Evolutionary conservation across 2,888 invertebrate species (phyloP).

Genomic region (Danaus chrysippus): DNA sequence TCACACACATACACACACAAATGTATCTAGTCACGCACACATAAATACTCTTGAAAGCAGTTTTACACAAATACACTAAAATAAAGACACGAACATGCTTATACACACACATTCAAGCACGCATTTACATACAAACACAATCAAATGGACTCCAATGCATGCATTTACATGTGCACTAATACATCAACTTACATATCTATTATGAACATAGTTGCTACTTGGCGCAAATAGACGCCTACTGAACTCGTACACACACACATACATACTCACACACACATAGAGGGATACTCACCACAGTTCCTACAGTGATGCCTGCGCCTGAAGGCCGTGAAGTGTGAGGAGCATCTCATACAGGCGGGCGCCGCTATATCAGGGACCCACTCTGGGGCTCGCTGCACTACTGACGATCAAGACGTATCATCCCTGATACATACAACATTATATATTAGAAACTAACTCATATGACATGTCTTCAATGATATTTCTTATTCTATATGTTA

Average conservation of each 20-base stretch:
- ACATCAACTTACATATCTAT: background rate
- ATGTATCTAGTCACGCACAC: too few relatives aligned
- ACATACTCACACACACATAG: background rate
- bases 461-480: too few relatives aligned
- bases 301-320: slow-evolving; percentile 97
- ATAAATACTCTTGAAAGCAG: too few relatives aligned
- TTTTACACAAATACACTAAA: too few relatives aligned
- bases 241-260: background rate
- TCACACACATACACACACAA: too few relatives aligned
- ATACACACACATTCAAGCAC: too few relatives aligned
- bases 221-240: background rate
- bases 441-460: background rate
- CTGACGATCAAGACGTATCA: slow-evolving; percentile 26
- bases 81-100: too few relatives aligned
- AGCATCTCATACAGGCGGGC: slow-evolving; percentile 95
- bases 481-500: too few relatives aligned
- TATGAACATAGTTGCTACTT: background rate
- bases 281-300: slow-evolving; percentile 86
- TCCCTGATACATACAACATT: slow-evolving; percentile 28
- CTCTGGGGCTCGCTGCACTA: slow-evolving; percentile 81
- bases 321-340: slow-evolving; percentile 95
- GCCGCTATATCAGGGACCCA: slow-evolving; percentile 98
- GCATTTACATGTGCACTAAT: too few relatives aligned
- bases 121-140: too few relatives aligned
- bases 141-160: too few relatives aligned